Base-by-base conservation (phyloP, 1,140 invertebrate species). In the Brachionus asplanchnoidis region DNA sequence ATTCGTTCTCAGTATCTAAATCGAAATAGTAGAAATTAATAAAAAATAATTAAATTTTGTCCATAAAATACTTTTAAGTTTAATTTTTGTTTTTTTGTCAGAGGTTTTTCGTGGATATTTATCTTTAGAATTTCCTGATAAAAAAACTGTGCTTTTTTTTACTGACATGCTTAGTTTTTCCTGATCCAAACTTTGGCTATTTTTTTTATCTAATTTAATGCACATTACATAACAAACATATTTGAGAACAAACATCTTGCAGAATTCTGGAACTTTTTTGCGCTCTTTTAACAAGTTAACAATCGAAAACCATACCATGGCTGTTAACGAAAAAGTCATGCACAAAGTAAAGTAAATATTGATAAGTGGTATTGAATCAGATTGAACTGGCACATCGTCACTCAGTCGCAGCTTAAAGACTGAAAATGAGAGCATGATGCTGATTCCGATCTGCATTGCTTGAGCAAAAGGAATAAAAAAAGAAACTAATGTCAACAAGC, bases 361-460 rank as follows among this genome's bases (percentile, higher is more conserved):
- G 8, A 84, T 78, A 11, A 73, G 65, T 7, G 66, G 84, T n/a
- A 84, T 70, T 17, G 44, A 56, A 42, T 84, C 84, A 26, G 60
- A 53, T 42, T 84, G 84, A n/a, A 66, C 46, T 12, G 84, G 84
- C 12, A 84, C 66, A 65, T 75, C 70, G 32, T 84, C 70, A 20
- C 44, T 44, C 2, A 84, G 8, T 23, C 84, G 42, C 11, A 84
- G 60, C 6, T 50, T 77, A 78, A 75, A 84, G 7, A 84, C 66
- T 2, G 84, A 84, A 78, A 68, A 84, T 2, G 68, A 68, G 3
- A 84, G 36, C 84, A 84, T 84, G 12, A 84, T 84, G 44, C 68
- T 75, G n/a, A 84, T 84, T 7, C 84, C 84, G 23, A 84, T 84
- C 44, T 84, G 84, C 84, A 84, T 84, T 78, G 73, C 84, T 65